Conservation (phyloP, 2,797 vertebrate species). For the Schizopygopsis malacanthus region DNA sequence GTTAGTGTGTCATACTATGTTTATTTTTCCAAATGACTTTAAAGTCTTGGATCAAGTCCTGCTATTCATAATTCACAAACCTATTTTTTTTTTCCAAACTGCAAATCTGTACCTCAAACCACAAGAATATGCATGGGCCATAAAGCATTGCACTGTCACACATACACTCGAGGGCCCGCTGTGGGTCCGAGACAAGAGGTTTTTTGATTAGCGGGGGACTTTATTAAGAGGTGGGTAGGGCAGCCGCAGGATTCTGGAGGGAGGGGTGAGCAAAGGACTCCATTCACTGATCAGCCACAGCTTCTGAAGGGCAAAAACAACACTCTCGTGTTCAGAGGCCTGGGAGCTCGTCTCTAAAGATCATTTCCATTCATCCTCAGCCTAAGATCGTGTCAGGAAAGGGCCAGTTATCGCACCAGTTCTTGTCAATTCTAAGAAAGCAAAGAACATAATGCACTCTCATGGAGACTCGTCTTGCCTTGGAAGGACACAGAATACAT, state of each 20-base stretch:
- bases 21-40: slow-evolving; percentile 9
- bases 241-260: slow-evolving; percentile 61
- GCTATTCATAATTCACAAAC: background rate
- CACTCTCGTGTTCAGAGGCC: slow-evolving; percentile 75
- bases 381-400: slow-evolving; percentile 17
- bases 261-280: slow-evolving; percentile 75
- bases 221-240: slow-evolving; percentile 84
- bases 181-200: slow-evolving; percentile 82
- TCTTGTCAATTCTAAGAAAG: background rate
- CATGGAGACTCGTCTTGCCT: too few species aligned
- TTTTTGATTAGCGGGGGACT: slow-evolving; percentile 86
- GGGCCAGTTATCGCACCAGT: background rate
- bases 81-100: background rate
- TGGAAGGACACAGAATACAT: too few species aligned
- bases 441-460: too few species aligned
- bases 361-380: slow-evolving; percentile 75
- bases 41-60: background rate
- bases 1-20: background rate
- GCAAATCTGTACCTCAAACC: background rate
- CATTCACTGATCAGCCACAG: slow-evolving; percentile 81
- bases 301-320: slow-evolving; percentile 71
- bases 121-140: slow-evolving; percentile 28
- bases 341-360: slow-evolving; percentile 71
- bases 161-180: slow-evolving; percentile 69
- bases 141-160: slow-evolving; percentile 57